Evolutionary conservation across 23 tunicate species (phyloP).

Genomic region (Aplidium turbinatum): DNA sequence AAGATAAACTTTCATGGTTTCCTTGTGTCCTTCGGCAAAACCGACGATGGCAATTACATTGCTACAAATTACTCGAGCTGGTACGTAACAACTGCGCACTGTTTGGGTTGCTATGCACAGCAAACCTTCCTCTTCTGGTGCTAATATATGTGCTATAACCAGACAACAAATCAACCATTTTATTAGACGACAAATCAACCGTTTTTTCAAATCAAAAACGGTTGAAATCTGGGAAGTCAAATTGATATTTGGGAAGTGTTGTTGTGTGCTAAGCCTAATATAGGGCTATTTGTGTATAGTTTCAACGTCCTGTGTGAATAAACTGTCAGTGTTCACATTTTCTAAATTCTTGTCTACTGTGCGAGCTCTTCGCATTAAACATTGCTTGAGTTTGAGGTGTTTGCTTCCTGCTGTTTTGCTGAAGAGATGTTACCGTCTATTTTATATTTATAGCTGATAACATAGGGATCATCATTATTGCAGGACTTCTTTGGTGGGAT

Average conservation of each 20-base stretch:
- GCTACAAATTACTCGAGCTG: constrained; percentile 66
- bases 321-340: no score
- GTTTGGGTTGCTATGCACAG: neutral
- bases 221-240: neutral
- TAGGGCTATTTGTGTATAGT: no score
- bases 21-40: constrained; percentile 43
- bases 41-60: constrained; percentile 54
- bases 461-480: no score
- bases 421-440: neutral
- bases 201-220: no score
- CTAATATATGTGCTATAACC: no score
- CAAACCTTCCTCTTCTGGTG: no score
- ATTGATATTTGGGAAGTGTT: neutral
- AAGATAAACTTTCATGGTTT: neutral
- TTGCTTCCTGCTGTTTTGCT: neutral
- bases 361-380: no score
- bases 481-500: constrained; percentile 56
- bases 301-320: no score
- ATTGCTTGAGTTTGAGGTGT: neutral
- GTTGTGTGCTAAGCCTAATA: no score
- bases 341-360: no score
- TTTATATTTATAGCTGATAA: neutral
- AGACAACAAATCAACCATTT: no score
- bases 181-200: no score
- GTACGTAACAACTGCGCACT: neutral